Conservation (phyloP, 2,888 invertebrate genomes). For the Melieria picta region DNA sequence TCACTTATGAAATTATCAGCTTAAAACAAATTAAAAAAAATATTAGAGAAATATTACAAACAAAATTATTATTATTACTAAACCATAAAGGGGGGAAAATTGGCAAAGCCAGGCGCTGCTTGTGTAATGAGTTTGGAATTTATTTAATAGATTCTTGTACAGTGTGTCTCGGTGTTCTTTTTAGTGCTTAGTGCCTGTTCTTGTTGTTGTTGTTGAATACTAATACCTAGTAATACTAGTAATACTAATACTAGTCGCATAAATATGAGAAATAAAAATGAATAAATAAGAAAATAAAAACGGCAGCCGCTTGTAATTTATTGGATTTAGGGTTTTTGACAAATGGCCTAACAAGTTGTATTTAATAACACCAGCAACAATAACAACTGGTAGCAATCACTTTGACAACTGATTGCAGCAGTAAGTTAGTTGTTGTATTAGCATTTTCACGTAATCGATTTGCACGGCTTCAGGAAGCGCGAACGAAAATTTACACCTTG, state of each 20-base stretch:
- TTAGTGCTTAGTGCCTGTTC: background rate
- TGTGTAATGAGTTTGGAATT: background rate
- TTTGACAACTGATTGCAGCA: no score
- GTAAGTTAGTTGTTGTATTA: no score
- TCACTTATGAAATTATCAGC: constrained; percentile 55
- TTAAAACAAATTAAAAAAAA: constrained; percentile 16
- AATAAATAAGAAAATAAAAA: background rate
- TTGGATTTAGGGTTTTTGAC: constrained; percentile 51
- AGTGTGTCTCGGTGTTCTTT: background rate
- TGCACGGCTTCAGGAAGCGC: constrained; percentile 31
- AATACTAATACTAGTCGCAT: background rate
- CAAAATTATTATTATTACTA: no score
- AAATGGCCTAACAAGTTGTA: constrained; percentile 47
- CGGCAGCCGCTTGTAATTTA: constrained; percentile 47
- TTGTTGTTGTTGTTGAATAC: background rate
- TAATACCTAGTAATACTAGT: background rate
- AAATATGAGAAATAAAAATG: background rate
- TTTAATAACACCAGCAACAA: background rate
- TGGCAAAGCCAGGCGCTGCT: constrained; percentile 1
- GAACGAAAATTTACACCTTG: background rate
- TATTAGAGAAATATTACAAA: no score
- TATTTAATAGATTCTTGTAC: background rate
- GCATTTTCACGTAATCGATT: constrained; percentile 17
- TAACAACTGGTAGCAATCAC: background rate
- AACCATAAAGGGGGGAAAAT: background rate